Evolutionary conservation across 2,888 invertebrate species (phyloP).

Genomic region (Nemapogon koenigi): DNA sequence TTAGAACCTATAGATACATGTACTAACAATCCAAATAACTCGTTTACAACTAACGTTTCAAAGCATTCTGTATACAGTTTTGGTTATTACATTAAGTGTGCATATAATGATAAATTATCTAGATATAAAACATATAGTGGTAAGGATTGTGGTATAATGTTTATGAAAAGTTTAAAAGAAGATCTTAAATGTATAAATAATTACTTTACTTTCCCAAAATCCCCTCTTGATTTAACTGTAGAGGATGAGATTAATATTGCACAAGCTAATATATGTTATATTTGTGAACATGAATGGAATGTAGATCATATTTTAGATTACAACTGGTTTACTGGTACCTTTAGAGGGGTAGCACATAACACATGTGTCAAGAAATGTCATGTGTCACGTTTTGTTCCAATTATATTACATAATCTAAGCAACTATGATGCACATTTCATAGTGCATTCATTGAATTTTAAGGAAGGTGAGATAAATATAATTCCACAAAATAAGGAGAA

Average conservation of each 20-base stretch:
- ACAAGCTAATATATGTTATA: not conserved
- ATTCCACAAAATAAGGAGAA: slow-evolving; percentile 23
- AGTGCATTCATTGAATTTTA: slow-evolving; percentile 20
- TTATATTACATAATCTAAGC: slow-evolving; percentile 21
- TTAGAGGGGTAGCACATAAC: slow-evolving; percentile 16
- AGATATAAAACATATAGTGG: slow-evolving; percentile 2
- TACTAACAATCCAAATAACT: not conserved
- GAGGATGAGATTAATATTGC: not conserved
- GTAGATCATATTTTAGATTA: not conserved
- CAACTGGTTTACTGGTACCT: not conserved
- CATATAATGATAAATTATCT: not conserved
- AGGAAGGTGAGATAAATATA: slow-evolving; percentile 17
- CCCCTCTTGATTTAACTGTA: not conserved
- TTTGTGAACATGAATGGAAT: not conserved
- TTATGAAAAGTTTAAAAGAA: not conserved
- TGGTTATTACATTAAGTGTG: slow-evolving; percentile 1
- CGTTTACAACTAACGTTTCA: not conserved
- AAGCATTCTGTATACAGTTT: slow-evolving; percentile 1
- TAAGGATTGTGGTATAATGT: not conserved
- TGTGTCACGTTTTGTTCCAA: slow-evolving; percentile 15
- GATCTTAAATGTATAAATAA: not conserved
- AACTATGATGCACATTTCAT: slow-evolving; percentile 25
- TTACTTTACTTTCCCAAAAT: not conserved
- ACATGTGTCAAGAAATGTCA: slow-evolving; percentile 19
- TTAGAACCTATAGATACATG: slow-evolving; percentile 1